Percentiles rank a stretch among this genome's conserved stretches.
Evolutionary conservation across 2,888 invertebrate genomes (phyloP).

Genomic region (Venusia cambrica): DNA sequence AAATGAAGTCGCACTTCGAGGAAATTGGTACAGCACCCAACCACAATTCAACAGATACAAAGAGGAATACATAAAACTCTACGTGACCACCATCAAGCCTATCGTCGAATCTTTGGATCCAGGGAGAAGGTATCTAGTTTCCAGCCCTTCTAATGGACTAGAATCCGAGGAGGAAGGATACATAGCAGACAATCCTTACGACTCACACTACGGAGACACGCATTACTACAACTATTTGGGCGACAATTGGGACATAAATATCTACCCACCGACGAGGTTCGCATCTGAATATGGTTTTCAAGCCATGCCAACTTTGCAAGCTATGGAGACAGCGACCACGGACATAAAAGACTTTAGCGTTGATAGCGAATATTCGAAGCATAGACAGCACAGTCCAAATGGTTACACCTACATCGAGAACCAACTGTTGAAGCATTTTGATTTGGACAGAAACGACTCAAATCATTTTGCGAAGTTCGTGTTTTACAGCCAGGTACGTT

Average conservation of each 20-base stretch:
- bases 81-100: constrained; percentile 87
- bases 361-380: constrained; percentile 83
- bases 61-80: constrained; percentile 90
- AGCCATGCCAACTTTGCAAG: constrained; percentile 88
- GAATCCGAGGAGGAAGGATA: constrained; percentile 87
- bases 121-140: constrained; percentile 86
- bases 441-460: constrained; percentile 71
- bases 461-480: constrained; percentile 85
- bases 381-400: constrained; percentile 92
- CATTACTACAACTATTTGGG: constrained; percentile 94
- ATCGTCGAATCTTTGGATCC: constrained; percentile 83
- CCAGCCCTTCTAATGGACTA: constrained; percentile 95
- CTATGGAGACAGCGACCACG: constrained; percentile 83
- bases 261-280: constrained; percentile 91
- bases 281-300: constrained; percentile 98
- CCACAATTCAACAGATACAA: constrained; percentile 79
- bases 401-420: constrained; percentile 85
- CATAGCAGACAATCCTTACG: constrained; percentile 89
- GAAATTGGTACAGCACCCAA: constrained; percentile 88
- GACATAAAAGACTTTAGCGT: constrained; percentile 71
- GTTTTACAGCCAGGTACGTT: constrained; percentile 90
- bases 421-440: constrained; percentile 84
- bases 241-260: constrained; percentile 90
- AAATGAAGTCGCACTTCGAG: constrained; percentile 93
- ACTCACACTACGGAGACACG: constrained; percentile 91